Evolutionary conservation across 2,797 vertebrate species (phyloP), one percentile per base, ranked within the genome.

Genomic region (Enteromius treurensis): DNA sequence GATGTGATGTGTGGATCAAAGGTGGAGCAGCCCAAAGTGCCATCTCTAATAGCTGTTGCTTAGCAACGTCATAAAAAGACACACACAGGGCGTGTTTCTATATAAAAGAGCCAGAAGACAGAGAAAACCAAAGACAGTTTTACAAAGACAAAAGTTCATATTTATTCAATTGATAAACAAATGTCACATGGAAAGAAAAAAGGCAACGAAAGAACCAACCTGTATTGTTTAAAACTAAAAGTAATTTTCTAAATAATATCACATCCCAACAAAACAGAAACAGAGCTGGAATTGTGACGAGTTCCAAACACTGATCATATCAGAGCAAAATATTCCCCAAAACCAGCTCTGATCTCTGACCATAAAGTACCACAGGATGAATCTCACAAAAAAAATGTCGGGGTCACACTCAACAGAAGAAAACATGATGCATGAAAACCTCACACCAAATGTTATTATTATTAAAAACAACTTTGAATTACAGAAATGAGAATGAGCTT

Each of bases 1-100:
- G 76, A 64, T 78, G 80, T 74, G 76, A 47, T 32, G 65, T 21
- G 32, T n/a, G 68, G 85, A 87, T 87, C 79, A 87, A 84, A 81
- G 82, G 82, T 85, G 60, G 74, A 81, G 82, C 55, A 80, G 71
- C 78, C 77, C 53, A 73, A 74, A 84, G 74, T 67, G 80, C 71
- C 78, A 69, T 77, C 26, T 68, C 77, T 85, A 58, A 80, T 9
- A 75, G 45, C 69, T 3, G 78, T 79, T 83, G 83, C 86, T 53
- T 53, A 74, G 81, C 75, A 79, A 79, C 78, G 68, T 23, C 47
- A 77, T 53, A 47, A 58, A 55, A 73, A 67, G 67, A 40, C 82
- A 71, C 62, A 37, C 10, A 19, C 34, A 21, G 77, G 47, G 21
- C 10, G 9, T 23, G 77, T 79, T 40, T 49, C 42, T 26, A 2